phyloP scores from a whole-genome alignment of 2,797 vertebrate genomes.

The Valencia hispanica region DNA sequence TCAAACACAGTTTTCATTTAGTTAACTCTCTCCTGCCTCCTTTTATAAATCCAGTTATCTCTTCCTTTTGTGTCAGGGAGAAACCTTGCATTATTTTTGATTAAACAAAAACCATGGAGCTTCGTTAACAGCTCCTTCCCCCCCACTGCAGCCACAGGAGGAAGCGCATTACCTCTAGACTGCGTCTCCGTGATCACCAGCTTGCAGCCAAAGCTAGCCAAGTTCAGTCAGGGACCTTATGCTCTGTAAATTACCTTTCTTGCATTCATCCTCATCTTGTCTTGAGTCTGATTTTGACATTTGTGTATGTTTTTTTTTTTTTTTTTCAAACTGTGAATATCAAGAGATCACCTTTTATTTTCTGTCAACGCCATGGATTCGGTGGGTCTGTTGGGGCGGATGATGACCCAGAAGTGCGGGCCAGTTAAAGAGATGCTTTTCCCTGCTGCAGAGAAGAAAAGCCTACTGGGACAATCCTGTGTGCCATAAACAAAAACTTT shows the following conservation, averaged over 20 bases:
- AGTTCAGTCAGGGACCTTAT: constrained; percentile 24
- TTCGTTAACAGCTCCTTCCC: background rate
- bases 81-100: background rate
- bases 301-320: constrained; percentile 11
- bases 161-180: constrained; percentile 22
- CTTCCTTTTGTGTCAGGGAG: constrained; percentile 33
- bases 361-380: constrained; percentile 70
- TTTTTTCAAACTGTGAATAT: constrained; percentile 83
- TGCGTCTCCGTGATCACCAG: constrained; percentile 40
- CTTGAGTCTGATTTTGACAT: constrained; percentile 51
- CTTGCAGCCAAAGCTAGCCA: constrained; percentile 30
- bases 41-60: background rate
- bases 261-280: constrained; percentile 55
- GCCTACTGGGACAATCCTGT: constrained; percentile 80
- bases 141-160: background rate
- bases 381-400: constrained; percentile 61
- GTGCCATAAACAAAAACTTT: constrained; percentile 79
- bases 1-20: constrained; percentile 35
- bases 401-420: constrained; percentile 51
- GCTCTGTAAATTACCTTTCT: constrained; percentile 28
- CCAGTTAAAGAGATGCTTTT: constrained; percentile 51
- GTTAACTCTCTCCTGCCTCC: constrained; percentile 15
- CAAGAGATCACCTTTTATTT: constrained; percentile 69
- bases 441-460: constrained; percentile 44
- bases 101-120: background rate